Base-by-base conservation (phyloP, 2,888 invertebrate species). In the Plebejus anna region DNA sequence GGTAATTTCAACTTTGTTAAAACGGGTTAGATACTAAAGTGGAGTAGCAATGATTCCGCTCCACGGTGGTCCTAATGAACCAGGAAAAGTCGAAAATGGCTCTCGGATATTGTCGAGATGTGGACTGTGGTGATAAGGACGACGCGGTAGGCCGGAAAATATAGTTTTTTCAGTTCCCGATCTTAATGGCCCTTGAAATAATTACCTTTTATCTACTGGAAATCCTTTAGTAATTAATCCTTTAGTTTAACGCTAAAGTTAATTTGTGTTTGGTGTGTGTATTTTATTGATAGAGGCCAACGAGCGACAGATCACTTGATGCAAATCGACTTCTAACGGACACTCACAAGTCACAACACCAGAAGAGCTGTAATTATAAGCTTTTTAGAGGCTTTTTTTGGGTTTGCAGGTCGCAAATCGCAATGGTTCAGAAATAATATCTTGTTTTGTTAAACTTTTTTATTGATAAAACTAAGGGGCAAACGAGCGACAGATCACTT, bases 21-120 rank as follows among this genome's bases (percentile, higher is more conserved):
- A 9, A 59, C 7, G 13, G 13, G 4, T 55, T 71, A 71, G 57
- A 71, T 38, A 57, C 22, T 76, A 47, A 57, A 76, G 22, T 42
- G 0, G n/a, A 22, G 6, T 42, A 22, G 16, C 57, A 57, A 28
- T 13, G 38, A 57, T 22, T 59, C 71, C 71, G 73, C 59, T 79
- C 77, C 79, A 77, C 70, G 80, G 80, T 80, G 80, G 80, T 76
- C 80, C 77, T 76, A 78, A 77, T 76, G 77, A 76, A 78, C 71
- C 77, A 71, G 79, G 76, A 79, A 79, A 79, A 79, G 78, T 71
- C 75, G 76, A 73, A 72, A 76, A 76, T 76, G 71, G 72, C 59
- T 76, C 55, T 72, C 59, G 47, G 57, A 71, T 57, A 72, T 42
- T 71, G 51, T 51, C 22, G 70, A 71, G 71, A 71, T 76, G 51